These are phyloP conservation scores for Rhingia rostrata DNA, from an alignment of 2,888 invertebrate genomes.

Conservation along the genomic window DNA sequence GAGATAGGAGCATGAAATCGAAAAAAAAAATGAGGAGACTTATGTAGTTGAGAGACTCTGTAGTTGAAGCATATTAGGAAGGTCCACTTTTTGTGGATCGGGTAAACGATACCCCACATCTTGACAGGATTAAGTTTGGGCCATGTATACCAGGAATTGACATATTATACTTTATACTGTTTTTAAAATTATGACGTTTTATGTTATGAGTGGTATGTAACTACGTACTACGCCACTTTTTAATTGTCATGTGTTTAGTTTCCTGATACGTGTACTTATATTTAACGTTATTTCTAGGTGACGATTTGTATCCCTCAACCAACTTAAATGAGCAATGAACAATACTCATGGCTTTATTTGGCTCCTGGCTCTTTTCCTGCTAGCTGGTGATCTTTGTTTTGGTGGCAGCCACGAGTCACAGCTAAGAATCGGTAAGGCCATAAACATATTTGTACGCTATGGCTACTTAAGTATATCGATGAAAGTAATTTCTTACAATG, in stretches of 20 bases:
- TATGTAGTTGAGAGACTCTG: too few relatives aligned
- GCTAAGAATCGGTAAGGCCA: constrained; percentile 89
- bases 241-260: constrained; percentile 1
- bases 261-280: background rate
- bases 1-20: too few relatives aligned
- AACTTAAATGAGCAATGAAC: constrained; percentile 80
- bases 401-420: constrained; percentile 82
- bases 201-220: too few relatives aligned
- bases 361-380: constrained; percentile 80
- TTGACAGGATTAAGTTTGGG: too few relatives aligned
- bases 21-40: too few relatives aligned
- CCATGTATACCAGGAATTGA: too few relatives aligned
- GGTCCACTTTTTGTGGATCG: too few relatives aligned
- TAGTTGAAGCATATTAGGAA: too few relatives aligned
- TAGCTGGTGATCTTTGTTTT: constrained; percentile 77
- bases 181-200: too few relatives aligned
- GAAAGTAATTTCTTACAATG: constrained; percentile 92
- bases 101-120: too few relatives aligned
- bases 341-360: constrained; percentile 79
- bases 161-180: too few relatives aligned
- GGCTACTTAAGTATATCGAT: constrained; percentile 92
- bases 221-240: constrained; percentile 6
- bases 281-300: constrained; percentile 30
- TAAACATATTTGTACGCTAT: constrained; percentile 91
- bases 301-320: constrained; percentile 45